Evolutionary conservation across 2,888 invertebrate genomes (phyloP).

Genomic region (Cistogaster globosa): DNA sequence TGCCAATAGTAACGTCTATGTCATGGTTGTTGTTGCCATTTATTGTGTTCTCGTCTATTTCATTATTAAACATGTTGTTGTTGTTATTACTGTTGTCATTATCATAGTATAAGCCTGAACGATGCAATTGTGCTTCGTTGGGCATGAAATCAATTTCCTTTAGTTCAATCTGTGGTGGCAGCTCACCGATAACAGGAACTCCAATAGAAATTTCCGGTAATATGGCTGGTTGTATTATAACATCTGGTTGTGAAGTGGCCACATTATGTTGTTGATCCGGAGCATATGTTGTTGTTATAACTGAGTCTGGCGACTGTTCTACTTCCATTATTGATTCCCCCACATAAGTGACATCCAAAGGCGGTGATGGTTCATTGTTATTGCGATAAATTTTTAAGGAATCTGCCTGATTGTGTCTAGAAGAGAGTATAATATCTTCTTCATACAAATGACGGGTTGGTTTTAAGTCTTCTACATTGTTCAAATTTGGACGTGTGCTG

Average conservation of each 20-base stretch:
- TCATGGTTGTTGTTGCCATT: conserved; percentile 49
- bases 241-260: conserved; percentile 76
- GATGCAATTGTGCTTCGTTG: conserved; percentile 75
- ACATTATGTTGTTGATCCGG: conserved; percentile 58
- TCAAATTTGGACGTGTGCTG: conserved; percentile 71
- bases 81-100: conserved; percentile 72
- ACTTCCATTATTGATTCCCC: conserved; percentile 83
- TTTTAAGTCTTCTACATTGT: conserved; percentile 34
- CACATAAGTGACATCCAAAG: conserved; percentile 82
- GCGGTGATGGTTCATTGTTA: conserved; percentile 75
- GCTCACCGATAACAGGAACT: conserved; percentile 82
- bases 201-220: conserved; percentile 82
- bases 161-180: conserved; percentile 83
- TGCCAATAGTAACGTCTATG: conserved; percentile 40
- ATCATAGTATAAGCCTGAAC: conserved; percentile 72
- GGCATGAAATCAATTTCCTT: conserved; percentile 83
- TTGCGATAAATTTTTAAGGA: conserved; percentile 80
- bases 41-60: conserved; percentile 51
- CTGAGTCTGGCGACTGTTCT: conserved; percentile 76
- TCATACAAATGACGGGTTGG: conserved; percentile 77
- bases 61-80: conserved; percentile 71
- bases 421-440: conserved; percentile 82
- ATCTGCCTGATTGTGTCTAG: conserved; percentile 79
- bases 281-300: conserved; percentile 67
- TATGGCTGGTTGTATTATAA: conserved; percentile 82